Conservation (phyloP, 2,888 invertebrate species). For the Phlogophora meticulosa region DNA sequence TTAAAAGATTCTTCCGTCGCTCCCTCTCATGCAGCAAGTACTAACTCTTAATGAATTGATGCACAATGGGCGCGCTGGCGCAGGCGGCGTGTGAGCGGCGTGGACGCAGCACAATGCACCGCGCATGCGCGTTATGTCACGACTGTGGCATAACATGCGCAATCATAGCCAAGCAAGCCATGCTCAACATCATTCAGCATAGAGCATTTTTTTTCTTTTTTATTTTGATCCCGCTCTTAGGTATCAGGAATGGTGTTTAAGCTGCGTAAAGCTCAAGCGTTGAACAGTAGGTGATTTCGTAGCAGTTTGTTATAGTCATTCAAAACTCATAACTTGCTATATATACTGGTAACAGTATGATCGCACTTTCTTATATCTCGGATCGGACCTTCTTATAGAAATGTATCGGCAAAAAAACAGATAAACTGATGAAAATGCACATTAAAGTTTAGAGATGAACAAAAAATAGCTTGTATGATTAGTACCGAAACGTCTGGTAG, state of each 20-base stretch:
- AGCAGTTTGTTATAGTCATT: background rate
- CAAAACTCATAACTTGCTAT: background rate
- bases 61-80: slow-evolving; percentile 68
- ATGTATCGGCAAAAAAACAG: no score
- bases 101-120: slow-evolving; percentile 70
- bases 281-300: background rate
- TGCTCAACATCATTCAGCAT: slow-evolving; percentile 55
- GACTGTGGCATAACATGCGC: slow-evolving; percentile 73
- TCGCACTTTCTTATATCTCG: no score
- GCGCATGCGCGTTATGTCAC: slow-evolving; percentile 74
- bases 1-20: slow-evolving; percentile 28
- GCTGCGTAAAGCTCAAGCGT: background rate
- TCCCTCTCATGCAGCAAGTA: slow-evolving; percentile 43
- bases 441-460: no score
- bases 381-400: no score
- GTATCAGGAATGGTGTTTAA: background rate
- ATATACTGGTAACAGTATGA: no score
- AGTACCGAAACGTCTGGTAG: no score
- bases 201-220: slow-evolving; percentile 33
- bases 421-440: no score
- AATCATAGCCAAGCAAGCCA: slow-evolving; percentile 58
- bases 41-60: slow-evolving; percentile 73
- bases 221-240: background rate
- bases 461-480: no score
- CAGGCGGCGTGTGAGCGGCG: slow-evolving; percentile 65